Conservation (phyloP, 2,113 vertebrate genomes). For the Corynorhinus townsendii region DNA sequence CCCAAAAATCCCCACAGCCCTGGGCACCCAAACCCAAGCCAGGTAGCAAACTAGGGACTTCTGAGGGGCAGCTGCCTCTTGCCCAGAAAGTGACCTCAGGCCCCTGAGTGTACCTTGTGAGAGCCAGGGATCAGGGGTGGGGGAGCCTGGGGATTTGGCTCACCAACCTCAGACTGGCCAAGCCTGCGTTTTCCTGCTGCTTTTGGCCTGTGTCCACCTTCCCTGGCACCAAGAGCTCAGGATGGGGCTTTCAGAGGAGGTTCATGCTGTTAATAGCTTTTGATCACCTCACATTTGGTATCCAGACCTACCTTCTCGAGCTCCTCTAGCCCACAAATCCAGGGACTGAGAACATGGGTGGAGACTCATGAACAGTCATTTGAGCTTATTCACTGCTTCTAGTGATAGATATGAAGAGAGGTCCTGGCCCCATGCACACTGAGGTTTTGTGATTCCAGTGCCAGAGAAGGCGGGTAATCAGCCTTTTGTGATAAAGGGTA, state of each 20-base stretch:
- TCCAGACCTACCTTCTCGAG: background rate
- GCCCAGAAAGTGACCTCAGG: background rate
- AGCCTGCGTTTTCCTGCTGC: background rate
- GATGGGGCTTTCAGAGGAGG: background rate
- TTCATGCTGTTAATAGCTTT: accelerated
- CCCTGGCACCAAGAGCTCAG: background rate
- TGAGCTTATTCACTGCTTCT: too few species aligned
- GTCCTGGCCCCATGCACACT: too few species aligned
- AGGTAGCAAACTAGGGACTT: background rate
- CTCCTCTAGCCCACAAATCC: too few species aligned
- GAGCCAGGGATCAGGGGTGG: accelerated
- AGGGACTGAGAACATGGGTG: too few species aligned
- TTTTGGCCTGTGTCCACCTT: background rate
- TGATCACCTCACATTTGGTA: background rate
- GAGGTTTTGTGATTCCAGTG: too few species aligned
- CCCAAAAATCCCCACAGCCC: background rate
- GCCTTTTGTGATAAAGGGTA: too few species aligned
- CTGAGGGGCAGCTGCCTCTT: background rate
- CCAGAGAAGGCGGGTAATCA: too few species aligned
- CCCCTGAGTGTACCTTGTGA: background rate
- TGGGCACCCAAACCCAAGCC: background rate
- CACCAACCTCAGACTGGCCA: too few species aligned
- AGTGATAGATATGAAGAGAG: too few species aligned
- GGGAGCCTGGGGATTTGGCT: background rate
- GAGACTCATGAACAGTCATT: too few species aligned